A percentile compares a stretch with the other conserved stretches of the same genome.
These are phyloP conservation scores for Antedon mediterranea DNA, from an alignment of 53 echinoderm and acorn worm genomes.

Conservation along the genomic window DNA sequence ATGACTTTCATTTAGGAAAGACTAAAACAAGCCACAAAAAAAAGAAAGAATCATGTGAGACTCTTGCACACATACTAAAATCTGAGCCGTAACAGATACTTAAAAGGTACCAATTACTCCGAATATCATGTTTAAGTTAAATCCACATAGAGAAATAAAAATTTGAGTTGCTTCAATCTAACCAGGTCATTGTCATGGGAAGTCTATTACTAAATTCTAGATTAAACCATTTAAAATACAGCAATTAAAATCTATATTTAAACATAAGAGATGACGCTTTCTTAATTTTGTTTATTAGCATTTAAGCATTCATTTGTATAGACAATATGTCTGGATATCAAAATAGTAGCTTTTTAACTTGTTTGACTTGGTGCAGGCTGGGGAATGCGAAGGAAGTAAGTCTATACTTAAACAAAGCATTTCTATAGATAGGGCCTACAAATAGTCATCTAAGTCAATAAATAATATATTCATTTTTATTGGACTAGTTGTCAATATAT, in stretches of 20 bases:
- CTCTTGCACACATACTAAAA: no score
- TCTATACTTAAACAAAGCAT: no score
- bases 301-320: neutral
- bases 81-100: no score
- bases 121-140: neutral
- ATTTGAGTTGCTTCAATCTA: neutral
- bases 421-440: no score
- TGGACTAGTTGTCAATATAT: no score
- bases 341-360: neutral
- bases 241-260: slow-evolving; percentile 1
- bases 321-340: neutral
- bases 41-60: no score
- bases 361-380: neutral
- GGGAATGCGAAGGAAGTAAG: no score
- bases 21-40: no score
- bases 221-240: neutral
- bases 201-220: neutral
- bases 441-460: no score
- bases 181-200: neutral
- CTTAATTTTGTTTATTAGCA: neutral
- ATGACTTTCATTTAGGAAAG: no score
- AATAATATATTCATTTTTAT: no score
- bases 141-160: neutral
- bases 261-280: neutral
- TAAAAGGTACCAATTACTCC: no score